Conservation (phyloP, 2,888 invertebrate species). For the Lasioglossum figueresi region DNA sequence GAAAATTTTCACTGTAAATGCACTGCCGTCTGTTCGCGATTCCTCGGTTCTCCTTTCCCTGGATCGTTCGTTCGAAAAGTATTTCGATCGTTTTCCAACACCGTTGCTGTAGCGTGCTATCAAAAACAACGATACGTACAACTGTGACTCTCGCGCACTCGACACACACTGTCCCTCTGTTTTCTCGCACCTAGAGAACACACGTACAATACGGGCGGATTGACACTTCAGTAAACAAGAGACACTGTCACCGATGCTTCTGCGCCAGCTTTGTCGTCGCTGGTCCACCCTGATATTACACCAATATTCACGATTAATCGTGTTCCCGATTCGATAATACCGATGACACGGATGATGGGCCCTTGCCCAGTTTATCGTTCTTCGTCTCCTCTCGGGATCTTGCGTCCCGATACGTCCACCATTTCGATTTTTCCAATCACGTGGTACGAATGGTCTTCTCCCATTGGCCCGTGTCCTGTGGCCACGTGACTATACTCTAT, state of each 20-base stretch:
- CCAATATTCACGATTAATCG: constrained; percentile 43
- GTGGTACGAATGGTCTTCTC: constrained; percentile 64
- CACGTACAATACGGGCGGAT: constrained; percentile 72
- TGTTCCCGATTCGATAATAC: constrained; percentile 65
- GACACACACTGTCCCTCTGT: constrained; percentile 54
- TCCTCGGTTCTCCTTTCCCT: constrained; percentile 20
- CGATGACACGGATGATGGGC: constrained; percentile 73
- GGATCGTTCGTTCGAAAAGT: constrained; percentile 27
- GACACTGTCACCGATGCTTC: constrained; percentile 52
- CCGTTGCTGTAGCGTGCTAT: constrained; percentile 29
- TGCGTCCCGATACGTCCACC: constrained; percentile 82
- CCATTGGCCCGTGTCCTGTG: constrained; percentile 52
- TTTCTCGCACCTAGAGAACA: constrained; percentile 56
- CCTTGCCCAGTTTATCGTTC: constrained; percentile 80
- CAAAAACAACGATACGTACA: constrained; percentile 31
- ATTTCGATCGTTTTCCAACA: constrained; percentile 4
- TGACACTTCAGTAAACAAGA: constrained; percentile 71
- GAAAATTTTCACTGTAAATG: constrained; percentile 52
- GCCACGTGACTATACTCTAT: constrained; percentile 63
- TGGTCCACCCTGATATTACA: constrained; percentile 35
- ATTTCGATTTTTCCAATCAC: constrained; percentile 81
- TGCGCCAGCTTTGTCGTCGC: constrained; percentile 23
- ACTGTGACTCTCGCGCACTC: constrained; percentile 47
- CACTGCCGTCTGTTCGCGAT: constrained; percentile 59
- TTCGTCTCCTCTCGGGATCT: constrained; percentile 80